Base-by-base conservation (phyloP, 2,888 invertebrate species). In the Papilio elwesi region DNA sequence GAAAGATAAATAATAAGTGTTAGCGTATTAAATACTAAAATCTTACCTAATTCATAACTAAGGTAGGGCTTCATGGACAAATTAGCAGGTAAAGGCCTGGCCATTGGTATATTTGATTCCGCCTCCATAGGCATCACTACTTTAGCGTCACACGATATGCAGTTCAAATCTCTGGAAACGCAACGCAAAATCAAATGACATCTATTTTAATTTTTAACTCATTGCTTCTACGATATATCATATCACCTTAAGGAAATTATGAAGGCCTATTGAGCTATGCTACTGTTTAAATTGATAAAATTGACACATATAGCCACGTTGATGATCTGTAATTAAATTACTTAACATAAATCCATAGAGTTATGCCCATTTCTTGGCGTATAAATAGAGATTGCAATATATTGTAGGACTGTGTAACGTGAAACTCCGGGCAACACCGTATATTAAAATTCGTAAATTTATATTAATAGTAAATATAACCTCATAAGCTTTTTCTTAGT, bases 81-180 rank as follows among this genome's bases (percentile, higher is more conserved):
- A 0, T 88, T 88, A 0, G 95, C 94, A 0, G 95, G 95, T 76
- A 96, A 80, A 0, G 95, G 90, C 8, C 94, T 93, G 52, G 94
- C 83, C 47, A 89, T 87, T 0, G 95, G 94, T 67, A 94, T 81
- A 0, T 93, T 81, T 0, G 92, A 81, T 38, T 90, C 85, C 53
- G 95, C 92, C 15, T 95, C 94, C 83, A 94, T 95, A 36, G 91
- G 88, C 97, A 97, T 97, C 6, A 96, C 95, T 1, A 96, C 97
- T 43, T 96, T 95, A 51, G 96, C 96, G 79, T 97, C 96, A 81
- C 97, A 97, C 0, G 97, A 96, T 80, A 97, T 94, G 82, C 97
- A 97, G 78, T 96, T 96, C 15, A 97, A 94, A 78, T 97, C 95
- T 79, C 96, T 96, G 77, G 10, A 57, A 16, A 63, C 72, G 8